Conservation (phyloP, 2,113 vertebrate species). For the Aegypius monachus region DNA sequence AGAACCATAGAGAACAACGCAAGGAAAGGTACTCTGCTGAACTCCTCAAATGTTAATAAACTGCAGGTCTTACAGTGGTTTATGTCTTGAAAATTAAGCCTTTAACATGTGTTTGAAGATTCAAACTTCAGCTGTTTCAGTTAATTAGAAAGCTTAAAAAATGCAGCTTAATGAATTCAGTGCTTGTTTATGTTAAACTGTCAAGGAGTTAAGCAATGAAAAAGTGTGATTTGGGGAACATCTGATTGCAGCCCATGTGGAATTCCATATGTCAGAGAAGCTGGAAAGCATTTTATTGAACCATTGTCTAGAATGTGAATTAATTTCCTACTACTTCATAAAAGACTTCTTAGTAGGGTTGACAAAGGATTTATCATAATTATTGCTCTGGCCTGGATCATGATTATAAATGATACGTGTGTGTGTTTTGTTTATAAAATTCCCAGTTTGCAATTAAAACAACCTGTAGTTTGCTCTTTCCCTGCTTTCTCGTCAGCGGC, state of each 20-base stretch:
- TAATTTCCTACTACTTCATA: constrained; percentile 71
- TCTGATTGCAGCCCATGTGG: constrained; percentile 70
- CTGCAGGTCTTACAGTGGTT: neutral
- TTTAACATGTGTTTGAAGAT: constrained; percentile 52
- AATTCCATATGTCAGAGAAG: constrained; percentile 61
- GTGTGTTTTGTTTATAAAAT: constrained; percentile 71
- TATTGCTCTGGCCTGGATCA: constrained; percentile 56
- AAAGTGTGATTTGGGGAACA: constrained; percentile 72
- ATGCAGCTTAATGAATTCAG: constrained; percentile 75
- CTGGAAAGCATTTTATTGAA: constrained; percentile 64
- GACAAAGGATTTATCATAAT: constrained; percentile 82
- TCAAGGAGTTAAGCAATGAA: constrained; percentile 68
- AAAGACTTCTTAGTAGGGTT: constrained; percentile 62
- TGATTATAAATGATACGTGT: constrained; percentile 68
- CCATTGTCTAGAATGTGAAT: constrained; percentile 65
- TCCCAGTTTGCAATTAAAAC: constrained; percentile 72
- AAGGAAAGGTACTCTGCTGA: neutral
- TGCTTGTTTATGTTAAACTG: constrained; percentile 75
- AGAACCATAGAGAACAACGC: neutral
- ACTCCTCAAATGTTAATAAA: neutral
- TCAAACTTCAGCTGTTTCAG: constrained; percentile 53
- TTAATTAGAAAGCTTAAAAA: constrained; percentile 71
- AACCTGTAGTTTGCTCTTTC: constrained; percentile 40
- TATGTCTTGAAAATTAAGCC: constrained; percentile 46
- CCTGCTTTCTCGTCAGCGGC: neutral